Conservation (phyloP, 2,797 vertebrate species). For the Typhlichthys subterraneus region DNA sequence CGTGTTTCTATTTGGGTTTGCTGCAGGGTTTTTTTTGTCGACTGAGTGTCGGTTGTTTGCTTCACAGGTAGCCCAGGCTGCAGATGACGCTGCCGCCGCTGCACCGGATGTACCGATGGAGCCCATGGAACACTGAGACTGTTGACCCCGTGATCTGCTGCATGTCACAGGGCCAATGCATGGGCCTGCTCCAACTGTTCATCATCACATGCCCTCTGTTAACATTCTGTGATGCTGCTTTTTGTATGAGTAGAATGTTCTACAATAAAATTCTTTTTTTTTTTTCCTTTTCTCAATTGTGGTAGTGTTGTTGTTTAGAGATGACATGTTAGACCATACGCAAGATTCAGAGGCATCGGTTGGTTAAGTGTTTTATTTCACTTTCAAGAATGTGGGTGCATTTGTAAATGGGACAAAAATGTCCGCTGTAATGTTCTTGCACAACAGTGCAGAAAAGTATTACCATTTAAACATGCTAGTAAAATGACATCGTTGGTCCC, state of each 20-base stretch:
- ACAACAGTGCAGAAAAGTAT: too few species aligned
- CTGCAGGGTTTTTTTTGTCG: background rate
- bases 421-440: too few species aligned
- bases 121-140: constrained; percentile 91
- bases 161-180: constrained; percentile 12
- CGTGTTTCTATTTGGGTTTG: background rate
- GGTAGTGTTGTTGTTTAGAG: too few species aligned
- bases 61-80: constrained; percentile 80
- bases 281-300: constrained; percentile 22
- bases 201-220: constrained; percentile 44
- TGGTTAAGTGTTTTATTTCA: too few species aligned
- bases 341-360: too few species aligned
- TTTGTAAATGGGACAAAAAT: background rate
- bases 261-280: constrained; percentile 63
- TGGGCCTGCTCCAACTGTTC: constrained; percentile 36
- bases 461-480: too few species aligned
- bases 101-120: constrained; percentile 83
- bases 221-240: constrained; percentile 63
- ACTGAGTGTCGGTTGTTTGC: constrained; percentile 11
- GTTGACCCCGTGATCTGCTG: constrained; percentile 11
- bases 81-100: constrained; percentile 80
- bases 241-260: constrained; percentile 66
- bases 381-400: background rate
- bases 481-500: too few species aligned
- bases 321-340: too few species aligned